These are phyloP conservation scores for Peucedramus taeniatus DNA, from an alignment of 2,113 vertebrate genomes.

Conservation along the genomic window DNA sequence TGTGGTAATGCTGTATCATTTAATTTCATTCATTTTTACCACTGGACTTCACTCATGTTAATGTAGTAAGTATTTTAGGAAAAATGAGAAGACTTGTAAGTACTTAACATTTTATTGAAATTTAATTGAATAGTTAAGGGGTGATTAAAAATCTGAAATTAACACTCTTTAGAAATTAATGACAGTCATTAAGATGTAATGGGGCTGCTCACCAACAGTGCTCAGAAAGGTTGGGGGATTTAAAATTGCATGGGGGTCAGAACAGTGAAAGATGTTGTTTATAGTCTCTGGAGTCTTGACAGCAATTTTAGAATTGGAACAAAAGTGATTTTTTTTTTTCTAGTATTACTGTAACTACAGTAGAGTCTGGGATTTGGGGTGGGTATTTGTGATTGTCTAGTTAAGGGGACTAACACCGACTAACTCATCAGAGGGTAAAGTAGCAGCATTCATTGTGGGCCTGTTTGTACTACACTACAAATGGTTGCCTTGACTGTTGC, in stretches of 20 bases:
- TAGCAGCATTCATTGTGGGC: neutral
- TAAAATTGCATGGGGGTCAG: slow-evolving; percentile 86
- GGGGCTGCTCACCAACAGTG: slow-evolving; percentile 83
- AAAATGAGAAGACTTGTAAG: slow-evolving; percentile 87
- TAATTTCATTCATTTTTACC: slow-evolving; percentile 76
- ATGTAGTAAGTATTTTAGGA: slow-evolving; percentile 86
- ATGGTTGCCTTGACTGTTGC: neutral
- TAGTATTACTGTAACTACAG: slow-evolving; percentile 71
- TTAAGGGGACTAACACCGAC: neutral
- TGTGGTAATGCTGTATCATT: slow-evolving; percentile 59
- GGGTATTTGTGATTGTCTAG: slow-evolving; percentile 57
- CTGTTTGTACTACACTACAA: neutral
- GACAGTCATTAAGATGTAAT: slow-evolving; percentile 95
- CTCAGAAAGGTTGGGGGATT: slow-evolving; percentile 87
- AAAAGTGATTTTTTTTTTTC: slow-evolving; percentile 72
- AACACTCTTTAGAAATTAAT: slow-evolving; percentile 92
- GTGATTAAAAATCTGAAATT: slow-evolving; percentile 96
- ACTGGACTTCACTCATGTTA: slow-evolving; percentile 78
- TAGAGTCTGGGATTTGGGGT: slow-evolving; percentile 55
- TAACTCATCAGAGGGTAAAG: neutral
- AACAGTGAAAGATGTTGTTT: slow-evolving; percentile 85
- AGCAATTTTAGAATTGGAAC: slow-evolving; percentile 78
- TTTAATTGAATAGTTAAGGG: slow-evolving; percentile 94
- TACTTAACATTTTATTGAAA: slow-evolving; percentile 90
- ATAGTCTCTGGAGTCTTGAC: slow-evolving; percentile 79